Base-by-base conservation (phyloP, 2,797 vertebrate genomes). In the Meda fulgida region DNA sequence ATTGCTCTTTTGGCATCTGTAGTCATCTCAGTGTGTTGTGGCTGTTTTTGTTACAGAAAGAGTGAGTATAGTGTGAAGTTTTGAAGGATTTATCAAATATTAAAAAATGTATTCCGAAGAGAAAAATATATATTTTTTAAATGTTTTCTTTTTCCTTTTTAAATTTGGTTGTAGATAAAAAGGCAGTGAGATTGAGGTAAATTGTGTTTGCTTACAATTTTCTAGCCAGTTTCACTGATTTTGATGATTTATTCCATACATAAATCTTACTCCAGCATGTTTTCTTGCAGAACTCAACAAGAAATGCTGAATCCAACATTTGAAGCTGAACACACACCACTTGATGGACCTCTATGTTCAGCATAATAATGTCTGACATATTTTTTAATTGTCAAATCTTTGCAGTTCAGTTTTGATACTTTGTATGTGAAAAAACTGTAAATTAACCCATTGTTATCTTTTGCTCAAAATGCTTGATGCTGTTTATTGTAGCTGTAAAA, bases 41-140 rank as follows among this genome's bases (percentile, higher is more conserved):
- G 79, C 80, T 83, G 65, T 71, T 40, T 85, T 38, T 87, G 85
- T 65, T 87, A 66, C n/a, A 79, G 53, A 53, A 80, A 36, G 36
- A 80, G 88, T 89, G 36, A 89, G 88, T 84, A 31, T 11, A 60
- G n/a, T 26, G 3, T 78, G 7, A 5, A 3, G 10, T 8, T 40
- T 26, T 40, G 18, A 43, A 71, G 0, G 7, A 10, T 34, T 3
- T 16, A n/a, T 60, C 46, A 70, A 23, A n/a, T 19, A n/a, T 36
- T 2, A 31, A 38, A 38, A 58, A 19, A 29, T 46, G 6, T 18
- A n/a, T 23, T 77, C 7, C 34, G 26, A 58, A n/a, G 7, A 58
- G 2, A 14, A 63, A 66, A n/a, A 10, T 7, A 23, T 2, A 73
- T 26, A 1, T 9, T 0, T 46, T 48, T 48, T 5, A 48, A n/a